Conservation (phyloP, 2,888 invertebrate species). For the Chaetogeoica ovagalla region DNA sequence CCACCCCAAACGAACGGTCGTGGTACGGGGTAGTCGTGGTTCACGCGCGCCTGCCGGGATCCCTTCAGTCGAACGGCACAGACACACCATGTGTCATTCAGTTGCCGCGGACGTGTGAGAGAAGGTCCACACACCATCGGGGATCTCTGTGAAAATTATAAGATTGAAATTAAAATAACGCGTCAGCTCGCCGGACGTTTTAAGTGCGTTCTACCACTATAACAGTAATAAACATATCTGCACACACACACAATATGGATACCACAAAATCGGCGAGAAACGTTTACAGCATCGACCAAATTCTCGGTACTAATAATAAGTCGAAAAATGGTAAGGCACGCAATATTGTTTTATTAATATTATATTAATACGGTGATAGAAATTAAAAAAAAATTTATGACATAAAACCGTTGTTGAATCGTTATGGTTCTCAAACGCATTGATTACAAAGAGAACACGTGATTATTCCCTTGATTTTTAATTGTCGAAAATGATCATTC, state of each 20-base stretch:
- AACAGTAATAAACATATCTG: background rate
- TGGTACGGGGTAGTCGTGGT: background rate
- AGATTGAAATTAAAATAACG: background rate
- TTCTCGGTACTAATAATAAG: constrained; percentile 58
- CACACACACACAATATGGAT: constrained; percentile 8
- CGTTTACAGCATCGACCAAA: constrained; percentile 62
- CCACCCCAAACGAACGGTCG: constrained; percentile 32
- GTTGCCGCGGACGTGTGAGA: constrained; percentile 19
- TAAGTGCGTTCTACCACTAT: background rate
- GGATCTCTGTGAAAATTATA: background rate
- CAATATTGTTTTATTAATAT: too few species aligned
- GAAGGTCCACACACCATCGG: background rate
- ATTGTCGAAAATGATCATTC: too few species aligned
- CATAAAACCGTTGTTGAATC: too few species aligned
- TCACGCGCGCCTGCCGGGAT: constrained; percentile 15
- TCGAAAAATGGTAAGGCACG: constrained; percentile 22
- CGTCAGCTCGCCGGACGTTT: background rate
- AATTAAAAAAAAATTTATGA: too few species aligned
- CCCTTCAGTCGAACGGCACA: constrained; percentile 17
- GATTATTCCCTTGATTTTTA: too few species aligned
- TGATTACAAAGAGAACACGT: too few species aligned
- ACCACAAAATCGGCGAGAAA: constrained; percentile 56
- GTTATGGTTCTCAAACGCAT: too few species aligned
- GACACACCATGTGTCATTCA: constrained; percentile 46
- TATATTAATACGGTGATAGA: too few species aligned